phyloP scores from a whole-genome alignment of 2,888 invertebrate genomes.

The Argyresthia albistria region DNA sequence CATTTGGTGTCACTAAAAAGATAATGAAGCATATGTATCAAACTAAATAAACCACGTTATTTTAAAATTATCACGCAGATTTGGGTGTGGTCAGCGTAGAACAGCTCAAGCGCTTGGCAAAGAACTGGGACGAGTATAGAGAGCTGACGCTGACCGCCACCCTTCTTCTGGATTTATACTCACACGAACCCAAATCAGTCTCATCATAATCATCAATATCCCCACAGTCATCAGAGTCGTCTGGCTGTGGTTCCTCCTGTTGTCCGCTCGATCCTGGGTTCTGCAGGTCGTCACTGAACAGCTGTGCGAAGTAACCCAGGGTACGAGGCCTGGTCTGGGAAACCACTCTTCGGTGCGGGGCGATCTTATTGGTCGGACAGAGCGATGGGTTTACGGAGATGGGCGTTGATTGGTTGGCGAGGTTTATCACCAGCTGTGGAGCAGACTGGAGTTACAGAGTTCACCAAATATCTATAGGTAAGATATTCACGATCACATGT shows the following conservation, averaged over 20 bases:
- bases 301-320: conserved; percentile 27
- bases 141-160: too few relatives aligned
- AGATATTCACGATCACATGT: too few relatives aligned
- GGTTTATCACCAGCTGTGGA: neutral
- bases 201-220: conserved; percentile 63
- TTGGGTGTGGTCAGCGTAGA: too few relatives aligned
- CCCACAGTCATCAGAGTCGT: conserved; percentile 50
- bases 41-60: too few relatives aligned
- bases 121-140: too few relatives aligned
- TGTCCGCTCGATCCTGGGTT: conserved; percentile 24
- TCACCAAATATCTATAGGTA: neutral
- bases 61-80: too few relatives aligned
- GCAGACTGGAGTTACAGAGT: neutral
- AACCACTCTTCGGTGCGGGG: conserved; percentile 36
- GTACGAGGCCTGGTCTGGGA: conserved; percentile 34
- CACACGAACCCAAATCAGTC: conserved; percentile 52
- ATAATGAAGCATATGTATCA: neutral
- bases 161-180: conserved; percentile 15
- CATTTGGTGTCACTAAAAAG: neutral
- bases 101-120: too few relatives aligned
- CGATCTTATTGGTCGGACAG: conserved; percentile 62
- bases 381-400: conserved; percentile 42
- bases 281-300: conserved; percentile 28
- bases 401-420: conserved; percentile 11
- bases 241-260: conserved; percentile 44